Base-by-base conservation (phyloP, 2,797 vertebrate genomes). In the Falco biarmicus region DNA sequence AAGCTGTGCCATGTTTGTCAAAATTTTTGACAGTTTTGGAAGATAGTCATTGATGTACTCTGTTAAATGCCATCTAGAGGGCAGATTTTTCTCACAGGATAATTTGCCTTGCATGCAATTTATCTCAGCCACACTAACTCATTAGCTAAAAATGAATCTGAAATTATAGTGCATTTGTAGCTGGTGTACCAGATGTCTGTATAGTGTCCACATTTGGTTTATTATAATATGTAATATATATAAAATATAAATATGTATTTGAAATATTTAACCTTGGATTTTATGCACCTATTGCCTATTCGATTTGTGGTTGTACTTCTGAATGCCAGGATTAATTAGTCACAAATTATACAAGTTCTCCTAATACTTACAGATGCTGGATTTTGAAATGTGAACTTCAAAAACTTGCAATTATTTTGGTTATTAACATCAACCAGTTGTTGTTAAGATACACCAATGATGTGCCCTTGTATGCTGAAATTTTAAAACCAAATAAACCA, bases 241-340 rank as follows among this genome's bases (percentile, higher is more conserved):
- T 19, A 18, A 45, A 45, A 18, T 45, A 45, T 45, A 45, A 81
- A 26, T 37, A 37, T 5, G 13, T 77, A 63, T 83, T 88, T 47
- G 24, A 90, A 73, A 88, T 91, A 95, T 88, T 81, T 95, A 81
- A 93, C 68, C n/a, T 76, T 59, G 70, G 64, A 25, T 70, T 93
- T 85, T 39, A 48, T 74, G 51, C 14, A 34, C 6, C 56, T 80
- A 37, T 68, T 93, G 59, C 41, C 22, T 6, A 0, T 43, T 97
- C 89, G 56, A 87, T 96, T 89, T 95, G 32, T 77, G 57, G 39
- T 6, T 80, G 66, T 80, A n/a, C 29, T 83, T 83, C 59, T 77
- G 41, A 89, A 47, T 87, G 53, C 92, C 80, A 94, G 88, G 63
- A 93, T 75, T 90, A 75, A 45, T 68, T 45, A 77, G 15, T 79